phyloP scores from a whole-genome alignment of 2,797 vertebrate genomes.

The Enteromius unitaeniatus region DNA sequence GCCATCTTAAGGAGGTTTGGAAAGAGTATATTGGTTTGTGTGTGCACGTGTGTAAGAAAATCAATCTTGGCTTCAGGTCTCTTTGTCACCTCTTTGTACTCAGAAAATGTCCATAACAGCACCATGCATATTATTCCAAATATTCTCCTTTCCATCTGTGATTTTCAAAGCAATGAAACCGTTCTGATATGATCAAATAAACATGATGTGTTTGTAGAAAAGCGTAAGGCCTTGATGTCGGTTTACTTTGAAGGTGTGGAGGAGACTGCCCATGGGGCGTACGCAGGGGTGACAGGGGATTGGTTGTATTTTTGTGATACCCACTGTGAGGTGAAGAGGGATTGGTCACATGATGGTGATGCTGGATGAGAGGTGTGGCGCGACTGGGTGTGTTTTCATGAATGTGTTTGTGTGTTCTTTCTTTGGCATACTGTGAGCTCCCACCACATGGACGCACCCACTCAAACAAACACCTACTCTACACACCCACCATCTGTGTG shows the following conservation, averaged over 20 bases:
- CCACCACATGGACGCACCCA: slow-evolving; percentile 36
- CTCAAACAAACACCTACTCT: slow-evolving; percentile 46
- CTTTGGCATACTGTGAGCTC: slow-evolving; percentile 22
- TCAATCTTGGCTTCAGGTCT: not conserved
- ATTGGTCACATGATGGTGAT: slow-evolving; percentile 39
- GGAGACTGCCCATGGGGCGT: slow-evolving; percentile 23
- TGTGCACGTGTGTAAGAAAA: not conserved
- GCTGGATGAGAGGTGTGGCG: slow-evolving; percentile 19
- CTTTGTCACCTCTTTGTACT: not conserved
- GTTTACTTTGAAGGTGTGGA: slow-evolving; percentile 55
- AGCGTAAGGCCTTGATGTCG: slow-evolving; percentile 20
- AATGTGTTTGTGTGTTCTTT: slow-evolving; percentile 54
- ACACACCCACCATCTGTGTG: slow-evolving; percentile 45
- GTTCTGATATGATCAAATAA: slow-evolving; percentile 12
- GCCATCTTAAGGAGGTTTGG: not conserved
- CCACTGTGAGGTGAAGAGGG: slow-evolving; percentile 11
- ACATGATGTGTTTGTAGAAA: slow-evolving; percentile 24
- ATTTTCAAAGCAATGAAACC: not conserved
- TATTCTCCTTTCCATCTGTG: not conserved
- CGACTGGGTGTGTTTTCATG: slow-evolving; percentile 41
- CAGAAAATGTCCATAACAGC: not conserved
- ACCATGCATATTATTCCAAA: not conserved
- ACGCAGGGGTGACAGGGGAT: slow-evolving; percentile 18
- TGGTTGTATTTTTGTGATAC: slow-evolving; percentile 32
- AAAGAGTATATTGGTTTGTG: slow-evolving; percentile 1